Conservation (phyloP, 2,888 invertebrate genomes). For the Latrodectus hesperus region DNA sequence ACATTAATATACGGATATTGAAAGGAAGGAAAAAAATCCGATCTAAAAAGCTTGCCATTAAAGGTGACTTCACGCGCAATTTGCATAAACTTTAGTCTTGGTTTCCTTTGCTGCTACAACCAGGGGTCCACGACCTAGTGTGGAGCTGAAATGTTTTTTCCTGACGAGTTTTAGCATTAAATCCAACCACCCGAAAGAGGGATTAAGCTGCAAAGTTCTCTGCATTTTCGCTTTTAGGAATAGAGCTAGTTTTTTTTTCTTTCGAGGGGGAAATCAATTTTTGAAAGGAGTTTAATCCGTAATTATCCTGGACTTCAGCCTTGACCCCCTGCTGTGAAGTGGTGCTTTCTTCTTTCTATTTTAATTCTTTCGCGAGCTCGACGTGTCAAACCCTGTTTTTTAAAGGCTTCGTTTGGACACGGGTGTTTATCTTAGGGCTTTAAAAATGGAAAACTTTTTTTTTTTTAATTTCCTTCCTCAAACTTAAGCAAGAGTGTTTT, state of each 20-base stretch:
- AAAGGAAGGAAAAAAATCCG: neutral
- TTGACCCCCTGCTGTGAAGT: constrained; percentile 37
- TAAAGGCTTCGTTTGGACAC: constrained; percentile 40
- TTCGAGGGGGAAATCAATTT: constrained; percentile 45
- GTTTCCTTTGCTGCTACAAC: neutral
- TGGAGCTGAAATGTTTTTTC: constrained; percentile 5
- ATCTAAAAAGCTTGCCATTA: neutral
- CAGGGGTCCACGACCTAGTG: constrained; percentile 5
- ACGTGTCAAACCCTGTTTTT: constrained; percentile 65
- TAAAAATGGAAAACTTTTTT: constrained; percentile 24
- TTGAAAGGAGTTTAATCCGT: constrained; percentile 54
- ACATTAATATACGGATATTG: too few relatives aligned
- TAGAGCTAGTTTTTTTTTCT: neutral
- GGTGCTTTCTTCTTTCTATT: constrained; percentile 9
- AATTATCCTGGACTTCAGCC: constrained; percentile 57
- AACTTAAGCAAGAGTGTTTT: constrained; percentile 46
- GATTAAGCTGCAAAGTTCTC: constrained; percentile 19
- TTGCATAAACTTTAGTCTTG: neutral
- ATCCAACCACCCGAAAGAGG: constrained; percentile 29
- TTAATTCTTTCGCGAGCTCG: neutral
- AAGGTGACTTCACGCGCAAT: neutral
- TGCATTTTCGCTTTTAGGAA: constrained; percentile 41
- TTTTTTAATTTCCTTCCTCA: neutral
- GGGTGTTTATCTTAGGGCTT: constrained; percentile 65
- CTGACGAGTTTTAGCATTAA: neutral